Conservation (phyloP, 1,140 invertebrate species). For the Brachionus angularis region DNA sequence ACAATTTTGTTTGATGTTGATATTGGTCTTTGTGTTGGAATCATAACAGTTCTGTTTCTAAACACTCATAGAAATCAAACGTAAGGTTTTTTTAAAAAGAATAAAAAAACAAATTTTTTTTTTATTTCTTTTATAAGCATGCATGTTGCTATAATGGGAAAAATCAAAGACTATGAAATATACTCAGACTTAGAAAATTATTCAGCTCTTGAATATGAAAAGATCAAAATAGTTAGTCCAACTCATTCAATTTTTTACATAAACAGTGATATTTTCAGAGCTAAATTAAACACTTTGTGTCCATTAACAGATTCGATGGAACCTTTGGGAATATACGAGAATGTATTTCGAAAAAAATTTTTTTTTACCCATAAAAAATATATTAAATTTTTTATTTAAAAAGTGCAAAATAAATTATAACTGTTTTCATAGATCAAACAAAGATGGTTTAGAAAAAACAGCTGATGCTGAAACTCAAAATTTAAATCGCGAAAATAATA, state of each 20-base stretch:
- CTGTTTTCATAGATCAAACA: too few relatives aligned
- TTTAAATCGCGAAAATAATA: neutral
- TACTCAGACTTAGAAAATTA: neutral
- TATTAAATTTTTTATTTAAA: too few relatives aligned
- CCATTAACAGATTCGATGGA: neutral
- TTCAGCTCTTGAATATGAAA: neutral
- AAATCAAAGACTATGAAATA: neutral
- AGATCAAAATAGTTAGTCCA: neutral
- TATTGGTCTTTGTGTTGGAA: constrained; percentile 69
- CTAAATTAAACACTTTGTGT: neutral
- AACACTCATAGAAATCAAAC: constrained; percentile 62
- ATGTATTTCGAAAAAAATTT: neutral
- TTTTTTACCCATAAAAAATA: too few relatives aligned
- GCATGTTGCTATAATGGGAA: neutral
- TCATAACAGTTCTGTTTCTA: constrained; percentile 68
- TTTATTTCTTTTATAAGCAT: neutral
- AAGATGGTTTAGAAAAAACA: neutral
- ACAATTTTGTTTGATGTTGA: constrained; percentile 81
- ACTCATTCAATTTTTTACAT: neutral
- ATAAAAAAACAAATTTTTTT: neutral
- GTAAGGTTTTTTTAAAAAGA: constrained; percentile 48
- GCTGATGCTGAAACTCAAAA: neutral
- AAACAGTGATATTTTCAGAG: neutral
- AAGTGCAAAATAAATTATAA: too few relatives aligned
- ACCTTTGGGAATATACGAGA: neutral